Conservation (phyloP, 2,888 invertebrate species). For the Selenia dentaria region DNA sequence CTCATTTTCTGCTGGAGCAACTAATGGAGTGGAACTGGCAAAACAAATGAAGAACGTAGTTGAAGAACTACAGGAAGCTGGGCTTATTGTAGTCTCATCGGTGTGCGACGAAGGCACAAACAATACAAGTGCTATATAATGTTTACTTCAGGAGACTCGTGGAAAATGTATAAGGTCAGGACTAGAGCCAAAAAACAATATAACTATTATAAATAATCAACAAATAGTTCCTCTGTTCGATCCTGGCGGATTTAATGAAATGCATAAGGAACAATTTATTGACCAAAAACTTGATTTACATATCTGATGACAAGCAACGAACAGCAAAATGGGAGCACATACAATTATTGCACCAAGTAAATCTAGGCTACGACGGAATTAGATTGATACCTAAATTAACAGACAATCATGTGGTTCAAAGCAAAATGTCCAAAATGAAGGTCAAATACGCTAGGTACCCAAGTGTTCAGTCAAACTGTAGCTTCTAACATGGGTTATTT, state of each 20-base stretch:
- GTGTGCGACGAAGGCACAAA: slow-evolving; percentile 39
- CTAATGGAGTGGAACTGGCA: slow-evolving; percentile 34
- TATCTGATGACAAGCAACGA: slow-evolving; percentile 9
- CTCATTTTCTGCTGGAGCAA: slow-evolving; percentile 34
- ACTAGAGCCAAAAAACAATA: slow-evolving; percentile 20
- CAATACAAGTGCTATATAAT: slow-evolving; percentile 31
- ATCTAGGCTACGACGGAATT: slow-evolving; percentile 33
- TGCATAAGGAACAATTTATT: no score
- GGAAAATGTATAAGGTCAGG: slow-evolving; percentile 18
- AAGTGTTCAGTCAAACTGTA: no score
- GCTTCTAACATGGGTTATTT: no score
- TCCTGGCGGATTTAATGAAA: slow-evolving; percentile 34
- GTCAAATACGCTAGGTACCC: no score
- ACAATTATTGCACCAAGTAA: slow-evolving; percentile 21
- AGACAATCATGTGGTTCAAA: slow-evolving; percentile 7
- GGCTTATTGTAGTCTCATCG: slow-evolving; percentile 35
- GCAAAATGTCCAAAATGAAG: no score
- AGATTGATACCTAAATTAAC: slow-evolving; percentile 36
- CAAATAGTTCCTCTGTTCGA: slow-evolving; percentile 35
- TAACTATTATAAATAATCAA: slow-evolving; percentile 26
- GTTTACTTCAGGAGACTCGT: slow-evolving; percentile 31
- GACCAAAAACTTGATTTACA: slow-evolving; percentile 30
- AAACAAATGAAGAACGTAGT: slow-evolving; percentile 32
- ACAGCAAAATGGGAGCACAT: slow-evolving; percentile 40
- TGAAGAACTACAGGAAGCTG: slow-evolving; percentile 26